Base-by-base conservation (phyloP, 2,797 vertebrate genomes). In the Crocidura indochinensis region DNA sequence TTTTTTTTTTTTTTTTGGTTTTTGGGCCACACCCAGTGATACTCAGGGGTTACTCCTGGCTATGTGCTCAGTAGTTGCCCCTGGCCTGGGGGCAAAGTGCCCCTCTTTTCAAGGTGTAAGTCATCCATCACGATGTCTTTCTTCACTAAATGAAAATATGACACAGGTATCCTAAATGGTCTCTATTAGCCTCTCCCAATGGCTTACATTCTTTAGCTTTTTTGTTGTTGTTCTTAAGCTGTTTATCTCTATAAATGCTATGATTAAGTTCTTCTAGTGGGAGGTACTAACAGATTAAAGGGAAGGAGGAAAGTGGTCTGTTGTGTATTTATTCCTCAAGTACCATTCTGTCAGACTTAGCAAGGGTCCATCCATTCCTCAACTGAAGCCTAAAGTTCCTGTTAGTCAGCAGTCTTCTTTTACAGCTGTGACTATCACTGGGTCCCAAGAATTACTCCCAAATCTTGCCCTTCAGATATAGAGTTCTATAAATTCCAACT, bases 401-500 rank as follows among this genome's bases (percentile, higher is more conserved):
- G 31, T 46, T 51, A 64, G 83, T 29, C 56, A 80, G 64, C 29
- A 81, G 60, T 29, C 24, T 85, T 88, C 51, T 87, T 51, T 64
- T 53, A 8, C 9, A 87, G 38, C 56, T 69, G 7, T 53, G 73
- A 51, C 72, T 69, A 31, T 87, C 77, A 62, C 0, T 22, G 10
- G 60, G 53, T 46, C 73, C 74, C 24, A 77, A 49, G 84, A 81
- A 81, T 60, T 56, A 84, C 29, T 84, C 44, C 38, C 46, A 38
- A 90, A 62, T 10, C 7, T 14, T 74, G 92, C 38, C 38, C 46
- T 19, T 31, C 81, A 84, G 46, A 87, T 17, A 10, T 62, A 69
- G 60, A 85, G 31, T 47, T 81, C 5, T 68, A 84, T 27, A 67
- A 84, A 72, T 85, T 75, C 72, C 81, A 87, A 87, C 77, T 80